Evolutionary conservation across 2,113 vertebrate genomes (phyloP).

Genomic region (cat (Felis catus)): F.catus_Fca126_mat1.0 CM031428.1:51249501-51250000

Average conservation of each 20-base stretch:
- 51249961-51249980: neutral
- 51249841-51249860: neutral
- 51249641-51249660: neutral
- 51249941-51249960: neutral
- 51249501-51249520: neutral
- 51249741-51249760: neutral
- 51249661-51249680: neutral
- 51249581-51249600: neutral
- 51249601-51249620: neutral
- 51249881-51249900: neutral
- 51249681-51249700: neutral
- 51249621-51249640: neutral
- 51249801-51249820: neutral
- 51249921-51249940: neutral
- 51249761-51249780: neutral
- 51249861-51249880: neutral
- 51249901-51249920: slow-evolving; percentile 16
- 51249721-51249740: neutral
- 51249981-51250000: neutral
- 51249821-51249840: neutral
- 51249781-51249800: neutral
- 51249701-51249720: neutral
- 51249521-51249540: neutral
- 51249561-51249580: accelerated
- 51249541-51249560: too few species aligned